These are phyloP conservation scores for Rhinopomastus cyanomelas DNA, from an alignment of 2,113 vertebrate species.

Conservation along the genomic window DNA sequence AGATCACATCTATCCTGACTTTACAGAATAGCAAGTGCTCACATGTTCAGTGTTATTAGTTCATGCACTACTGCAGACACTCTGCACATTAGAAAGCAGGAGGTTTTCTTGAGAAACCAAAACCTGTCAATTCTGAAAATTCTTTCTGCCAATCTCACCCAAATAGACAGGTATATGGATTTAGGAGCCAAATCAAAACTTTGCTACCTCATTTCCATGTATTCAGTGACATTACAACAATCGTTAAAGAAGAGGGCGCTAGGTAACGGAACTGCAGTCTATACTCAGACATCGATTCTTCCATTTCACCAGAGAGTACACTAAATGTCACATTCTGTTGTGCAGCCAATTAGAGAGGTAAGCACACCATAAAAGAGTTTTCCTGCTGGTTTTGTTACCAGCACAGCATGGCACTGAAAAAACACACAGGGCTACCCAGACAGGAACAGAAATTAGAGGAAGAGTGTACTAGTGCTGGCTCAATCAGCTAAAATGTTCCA, in stretches of 20 bases:
- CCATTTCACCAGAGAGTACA: constrained; percentile 36
- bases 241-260: background rate
- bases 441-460: constrained; percentile 1
- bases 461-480: background rate
- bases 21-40: background rate
- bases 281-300: constrained; percentile 38
- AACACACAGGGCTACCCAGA: background rate
- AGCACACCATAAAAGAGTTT: constrained; percentile 32
- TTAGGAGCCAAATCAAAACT: background rate
- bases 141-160: background rate
- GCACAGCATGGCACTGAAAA: constrained; percentile 5
- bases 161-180: background rate
- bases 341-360: constrained; percentile 46
- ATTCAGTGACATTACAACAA: background rate
- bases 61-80: background rate
- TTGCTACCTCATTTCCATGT: background rate
- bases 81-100: background rate
- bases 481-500: background rate
- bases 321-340: constrained; percentile 67
- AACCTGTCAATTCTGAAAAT: background rate
- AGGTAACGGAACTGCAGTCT: constrained; percentile 22
- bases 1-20: background rate
- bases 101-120: background rate
- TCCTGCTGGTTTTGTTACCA: constrained; percentile 58
- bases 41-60: background rate